Conservation (phyloP, 1,140 invertebrate genomes). For the Heliconius himera region DNA sequence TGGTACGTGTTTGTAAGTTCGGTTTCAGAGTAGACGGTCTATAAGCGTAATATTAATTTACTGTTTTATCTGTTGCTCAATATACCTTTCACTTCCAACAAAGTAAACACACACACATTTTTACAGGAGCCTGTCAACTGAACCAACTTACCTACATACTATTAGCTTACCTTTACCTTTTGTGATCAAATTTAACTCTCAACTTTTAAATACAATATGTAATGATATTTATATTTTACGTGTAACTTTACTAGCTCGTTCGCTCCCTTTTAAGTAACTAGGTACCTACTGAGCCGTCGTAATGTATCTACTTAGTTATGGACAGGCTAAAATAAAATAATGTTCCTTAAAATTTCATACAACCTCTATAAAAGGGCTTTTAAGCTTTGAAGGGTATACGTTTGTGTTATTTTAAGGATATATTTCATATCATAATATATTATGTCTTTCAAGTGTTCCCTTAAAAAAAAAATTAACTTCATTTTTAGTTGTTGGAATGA, state of each 20-base stretch:
- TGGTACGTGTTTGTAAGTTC: too few relatives aligned
- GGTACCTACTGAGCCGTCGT: background rate
- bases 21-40: too few relatives aligned
- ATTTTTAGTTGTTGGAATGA: too few relatives aligned
- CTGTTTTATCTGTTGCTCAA: too few relatives aligned
- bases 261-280: background rate
- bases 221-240: background rate
- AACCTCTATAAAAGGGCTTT: conserved; percentile 20
- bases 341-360: conserved; percentile 34
- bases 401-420: background rate
- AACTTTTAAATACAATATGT: background rate
- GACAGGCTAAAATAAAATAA: conserved; percentile 35
- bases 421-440: background rate
- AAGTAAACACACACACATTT: too few relatives aligned
- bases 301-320: conserved; percentile 38
- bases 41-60: too few relatives aligned
- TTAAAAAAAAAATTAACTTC: too few relatives aligned
- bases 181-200: background rate
- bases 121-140: too few relatives aligned
- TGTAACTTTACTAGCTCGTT: background rate
- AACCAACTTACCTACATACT: too few relatives aligned
- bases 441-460: background rate
- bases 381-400: background rate
- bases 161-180: too few relatives aligned
- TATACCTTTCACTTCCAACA: too few relatives aligned